Evolutionary conservation across 1,140 invertebrate genomes (phyloP).

Genomic region (Drosophila paulistorum): DNA sequence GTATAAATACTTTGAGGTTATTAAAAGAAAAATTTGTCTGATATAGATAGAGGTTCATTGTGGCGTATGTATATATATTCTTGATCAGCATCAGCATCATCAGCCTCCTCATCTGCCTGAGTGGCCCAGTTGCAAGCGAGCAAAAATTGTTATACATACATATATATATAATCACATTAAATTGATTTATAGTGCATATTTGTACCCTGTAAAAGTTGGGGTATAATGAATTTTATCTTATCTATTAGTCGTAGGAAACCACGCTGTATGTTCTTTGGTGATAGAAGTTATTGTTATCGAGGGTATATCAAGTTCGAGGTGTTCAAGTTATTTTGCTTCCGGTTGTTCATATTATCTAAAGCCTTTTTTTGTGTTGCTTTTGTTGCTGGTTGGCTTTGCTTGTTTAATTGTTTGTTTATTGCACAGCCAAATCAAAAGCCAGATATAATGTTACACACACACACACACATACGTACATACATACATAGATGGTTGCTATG

Average conservation of each 20-base stretch:
- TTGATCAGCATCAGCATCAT: too few species aligned
- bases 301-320: background rate
- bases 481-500: background rate
- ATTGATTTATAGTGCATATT: too few species aligned
- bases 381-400: slow-evolving; percentile 27
- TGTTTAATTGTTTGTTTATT: slow-evolving; percentile 15
- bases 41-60: background rate
- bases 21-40: background rate
- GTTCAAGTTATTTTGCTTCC: background rate
- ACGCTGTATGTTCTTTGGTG: too few species aligned
- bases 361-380: slow-evolving; percentile 32
- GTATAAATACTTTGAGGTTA: background rate
- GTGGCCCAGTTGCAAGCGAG: too few species aligned
- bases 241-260: too few species aligned
- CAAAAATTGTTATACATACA: background rate
- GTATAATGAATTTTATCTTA: too few species aligned
- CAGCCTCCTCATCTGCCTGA: too few species aligned
- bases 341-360: slow-evolving; percentile 34
- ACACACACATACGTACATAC: slow-evolving; percentile 17
- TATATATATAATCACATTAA: too few species aligned
- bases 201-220: too few species aligned
- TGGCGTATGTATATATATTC: background rate
- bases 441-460: slow-evolving; percentile 16
- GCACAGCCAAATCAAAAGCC: background rate
- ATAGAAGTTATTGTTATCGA: background rate